Base-by-base conservation (phyloP, 2,888 invertebrate species). In the Pachymerium ferrugineum region DNA sequence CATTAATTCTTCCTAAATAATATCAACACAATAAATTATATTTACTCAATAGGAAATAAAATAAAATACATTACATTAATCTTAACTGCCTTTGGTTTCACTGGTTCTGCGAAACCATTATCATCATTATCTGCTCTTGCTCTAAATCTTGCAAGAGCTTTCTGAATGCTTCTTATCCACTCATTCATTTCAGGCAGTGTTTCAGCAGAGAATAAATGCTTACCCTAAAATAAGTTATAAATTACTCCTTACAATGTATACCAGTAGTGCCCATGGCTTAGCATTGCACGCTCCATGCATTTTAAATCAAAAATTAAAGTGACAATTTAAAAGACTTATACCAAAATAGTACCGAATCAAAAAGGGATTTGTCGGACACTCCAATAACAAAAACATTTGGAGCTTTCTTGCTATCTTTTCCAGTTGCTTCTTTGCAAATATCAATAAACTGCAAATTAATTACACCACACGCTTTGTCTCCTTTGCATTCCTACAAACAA, bases 131-230 rank as follows among this genome's bases (percentile, higher is more conserved):
- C 62, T 4, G 62, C 31, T 31, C 30, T 69, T 16, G 77, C 77
- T 35, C 78, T 77, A 25, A 77, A 78, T 71, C 78, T 78, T 29
- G 77, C 77, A 72, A 81, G 79, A 38, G 79, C 79, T 14, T 76
- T 68, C 68, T 78, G 79, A 70, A 81, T 79, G 42, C 78, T 77
- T 67, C 75, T 77, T 70, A 81, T 78, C 81, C 81, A 81, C 70
- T 79, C 79, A 74, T 78, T 80, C 79, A 80, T 79, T 74, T 81
- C 81, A 30, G 78, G 76, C 35, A 78, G 74, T 19, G 80, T 78
- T 42, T 81, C 80, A 30, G 81, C 80, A 25, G 80, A 79, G 77
- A 81, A 80, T 75, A 80, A 79, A 74, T 80, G 79, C 38, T 80
- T 79, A 73, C 79, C 79, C 81, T 81, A 76, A 16, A 74, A 73